Conservation (phyloP, 2,797 vertebrate genomes). For the Nasua narica region DNA sequence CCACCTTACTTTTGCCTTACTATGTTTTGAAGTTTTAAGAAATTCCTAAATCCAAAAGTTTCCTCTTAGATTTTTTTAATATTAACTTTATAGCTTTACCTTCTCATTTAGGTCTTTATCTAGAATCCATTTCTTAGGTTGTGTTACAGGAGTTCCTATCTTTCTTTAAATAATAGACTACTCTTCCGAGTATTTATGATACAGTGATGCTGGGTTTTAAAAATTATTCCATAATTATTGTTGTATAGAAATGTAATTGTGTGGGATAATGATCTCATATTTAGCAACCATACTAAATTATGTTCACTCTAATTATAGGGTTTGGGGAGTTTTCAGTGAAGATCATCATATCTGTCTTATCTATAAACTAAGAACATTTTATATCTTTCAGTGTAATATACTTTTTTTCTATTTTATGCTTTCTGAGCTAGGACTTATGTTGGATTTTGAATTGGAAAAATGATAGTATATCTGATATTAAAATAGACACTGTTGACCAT, state of each 20-base stretch:
- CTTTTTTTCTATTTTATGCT: neutral
- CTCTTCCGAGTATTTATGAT: neutral
- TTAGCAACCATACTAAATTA: neutral
- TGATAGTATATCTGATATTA: neutral
- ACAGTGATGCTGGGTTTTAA: neutral
- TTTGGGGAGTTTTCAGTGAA: neutral
- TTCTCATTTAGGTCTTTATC: neutral
- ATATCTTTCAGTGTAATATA: neutral
- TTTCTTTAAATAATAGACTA: neutral
- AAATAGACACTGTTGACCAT: neutral
- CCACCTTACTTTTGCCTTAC: neutral
- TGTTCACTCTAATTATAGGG: neutral
- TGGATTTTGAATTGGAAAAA: neutral
- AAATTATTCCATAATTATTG: neutral
- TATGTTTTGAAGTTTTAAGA: conserved; percentile 2
- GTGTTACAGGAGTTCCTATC: neutral
- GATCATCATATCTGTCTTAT: neutral
- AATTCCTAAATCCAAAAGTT: neutral
- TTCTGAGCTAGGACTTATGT: neutral
- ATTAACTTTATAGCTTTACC: neutral
- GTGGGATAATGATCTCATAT: neutral
- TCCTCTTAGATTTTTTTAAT: neutral
- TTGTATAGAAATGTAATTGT: neutral
- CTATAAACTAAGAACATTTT: neutral
- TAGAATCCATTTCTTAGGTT: neutral